These are phyloP conservation scores for Tyria jacobaeae DNA, from an alignment of 2,888 invertebrate species.

Conservation along the genomic window DNA sequence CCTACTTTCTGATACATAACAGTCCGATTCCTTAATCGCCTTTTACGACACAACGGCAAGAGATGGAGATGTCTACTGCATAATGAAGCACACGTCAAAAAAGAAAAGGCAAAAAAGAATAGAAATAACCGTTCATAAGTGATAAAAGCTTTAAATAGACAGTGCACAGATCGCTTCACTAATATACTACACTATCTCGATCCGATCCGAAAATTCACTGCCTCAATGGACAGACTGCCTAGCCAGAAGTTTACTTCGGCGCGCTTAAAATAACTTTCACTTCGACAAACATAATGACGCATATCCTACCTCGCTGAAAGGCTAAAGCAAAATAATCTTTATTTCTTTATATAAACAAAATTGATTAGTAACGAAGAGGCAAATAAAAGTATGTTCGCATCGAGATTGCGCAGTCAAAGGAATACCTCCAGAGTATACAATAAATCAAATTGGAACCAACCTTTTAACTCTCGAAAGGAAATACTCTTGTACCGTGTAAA, in stretches of 20 bases:
- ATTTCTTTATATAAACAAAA: slow-evolving; percentile 33
- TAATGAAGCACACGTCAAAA: no score
- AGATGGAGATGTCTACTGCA: no score
- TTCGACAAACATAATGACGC: background rate
- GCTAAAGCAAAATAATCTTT: slow-evolving; percentile 16
- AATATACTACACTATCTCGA: background rate
- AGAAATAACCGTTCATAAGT: no score
- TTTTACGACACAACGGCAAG: no score
- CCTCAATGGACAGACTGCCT: background rate
- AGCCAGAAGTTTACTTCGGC: background rate
- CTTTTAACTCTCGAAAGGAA: slow-evolving; percentile 48
- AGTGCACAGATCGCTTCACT: background rate
- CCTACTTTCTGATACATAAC: no score
- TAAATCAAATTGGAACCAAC: slow-evolving; percentile 54
- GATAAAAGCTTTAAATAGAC: background rate
- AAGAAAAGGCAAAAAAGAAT: no score
- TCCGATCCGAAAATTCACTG: background rate
- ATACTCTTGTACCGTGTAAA: slow-evolving; percentile 34
- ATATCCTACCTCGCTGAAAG: background rate
- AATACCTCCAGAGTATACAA: slow-evolving; percentile 46
- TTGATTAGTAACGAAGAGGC: slow-evolving; percentile 29
- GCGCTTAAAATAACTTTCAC: background rate
- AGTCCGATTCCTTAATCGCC: no score
- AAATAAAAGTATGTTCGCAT: slow-evolving; percentile 51
- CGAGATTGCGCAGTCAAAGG: slow-evolving; percentile 53